Base-by-base conservation (phyloP, 2,888 invertebrate species). In the Ectemnius lituratus region DNA sequence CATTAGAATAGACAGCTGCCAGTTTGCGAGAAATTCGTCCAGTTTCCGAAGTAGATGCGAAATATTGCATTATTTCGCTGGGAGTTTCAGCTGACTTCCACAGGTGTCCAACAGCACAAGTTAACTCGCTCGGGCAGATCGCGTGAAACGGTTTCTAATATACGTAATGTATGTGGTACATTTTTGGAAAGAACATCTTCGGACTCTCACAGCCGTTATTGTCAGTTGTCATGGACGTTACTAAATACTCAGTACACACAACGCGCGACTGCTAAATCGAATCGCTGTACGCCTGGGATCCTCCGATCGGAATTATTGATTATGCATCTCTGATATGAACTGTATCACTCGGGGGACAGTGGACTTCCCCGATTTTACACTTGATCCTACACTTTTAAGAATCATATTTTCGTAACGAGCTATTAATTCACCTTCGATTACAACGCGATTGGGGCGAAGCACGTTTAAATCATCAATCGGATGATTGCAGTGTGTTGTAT, bases 141-240 rank as follows among this genome's bases (percentile, higher is more conserved):
- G 70, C 75, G 70, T 70, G 70, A 62, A 76, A 75, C 66, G 67
- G 57, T 28, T 70, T 45, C 23, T 62, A 16, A 56, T 46, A 37
- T 46, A 37, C 23, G 63, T 63, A 49, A 58, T 37, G 37, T 37
- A 65, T 64, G 67, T 37, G 69, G 67, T 73, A 75, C 67, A 74
- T 79, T 74, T 76, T 78, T 45, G 68, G 64, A 73, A 67, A 78
- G 70, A 78, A 78, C 70, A 72, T 75, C 52, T 58, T 73, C 75
- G 74, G 79, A 86, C 85, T 86, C 37, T 37, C 85, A 86, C 85
- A 86, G 76, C 82, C 84, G 82, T 87, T 87, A 87, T 87, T 87
- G 87, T 87, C 87, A 86, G 84, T 86, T 87, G 86, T 84, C 86
- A 86, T 86, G 87, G 87, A 87, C 87, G 86, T 86, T 72, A 79